Base-by-base conservation (phyloP, 1,140 invertebrate genomes). In the Heliconius hewitsoni region DNA sequence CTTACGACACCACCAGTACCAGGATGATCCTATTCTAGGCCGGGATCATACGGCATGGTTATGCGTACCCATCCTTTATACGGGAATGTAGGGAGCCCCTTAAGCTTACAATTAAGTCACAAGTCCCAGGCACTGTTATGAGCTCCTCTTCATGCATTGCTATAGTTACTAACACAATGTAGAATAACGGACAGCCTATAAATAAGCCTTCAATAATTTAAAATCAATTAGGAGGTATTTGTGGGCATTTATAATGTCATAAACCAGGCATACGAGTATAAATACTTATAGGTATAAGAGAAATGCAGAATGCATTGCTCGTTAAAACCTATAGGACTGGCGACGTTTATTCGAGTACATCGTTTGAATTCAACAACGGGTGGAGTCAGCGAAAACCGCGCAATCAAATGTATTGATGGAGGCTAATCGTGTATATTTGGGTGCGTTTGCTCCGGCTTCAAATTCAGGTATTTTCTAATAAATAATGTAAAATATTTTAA, bases 351-450 rank as follows among this genome's bases (percentile, higher is more conserved):
- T 5, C 60, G 60, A 30, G 27, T 66, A 66, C 13, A 27, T 66
- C 60, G 60, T 18, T 66, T 30, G 60, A 66, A 66, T 66, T 16
- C 60, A 66, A 66, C 60, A 66, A 66, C 60, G 23, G 60, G 60
- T 66, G 60, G 60, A 66, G 13, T 66, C 27, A 66, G 60, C 60
- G 60, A 66, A 66, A 66, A 66, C 60, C 60, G 60, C 60, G 60
- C 60, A 66, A 66, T 66, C 60, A 66, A 66, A 66, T 66, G 60
- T 66, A 30, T 66, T 66, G 60, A 66, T 66, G 27, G 27, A 6
- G 30, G 27, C 60, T 66, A 66, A 66, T 66, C 60, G 60, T 1
- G 60, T 66, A 66, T 66, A 66, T 66, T 30, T 66, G 23, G 27
- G 9, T 30, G 60, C 60, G 60, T 66, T 66, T 66, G 60, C 23